Percentiles rank a stretch among this genome's conserved stretches.
phyloP scores from a whole-genome alignment of 2,888 invertebrate species.

The Pollenia griseotomentosa region DNA sequence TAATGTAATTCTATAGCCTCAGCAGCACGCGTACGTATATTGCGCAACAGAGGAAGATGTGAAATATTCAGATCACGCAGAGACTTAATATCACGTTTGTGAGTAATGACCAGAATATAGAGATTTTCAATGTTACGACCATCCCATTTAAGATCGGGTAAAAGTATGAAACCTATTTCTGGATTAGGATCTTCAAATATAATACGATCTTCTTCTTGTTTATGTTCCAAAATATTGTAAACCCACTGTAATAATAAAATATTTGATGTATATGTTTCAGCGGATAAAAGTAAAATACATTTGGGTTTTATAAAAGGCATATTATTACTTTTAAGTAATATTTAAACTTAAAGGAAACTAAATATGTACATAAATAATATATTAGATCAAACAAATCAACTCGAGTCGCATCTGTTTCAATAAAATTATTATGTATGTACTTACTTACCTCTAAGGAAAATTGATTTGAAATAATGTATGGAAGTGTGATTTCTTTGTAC shows the following conservation, averaged over 20 bases:
- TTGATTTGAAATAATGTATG: constrained; percentile 89
- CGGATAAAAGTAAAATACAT: constrained; percentile 78
- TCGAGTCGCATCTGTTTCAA: too few species aligned
- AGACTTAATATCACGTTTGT: constrained; percentile 90
- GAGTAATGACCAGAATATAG: constrained; percentile 93
- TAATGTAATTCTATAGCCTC: constrained; percentile 92
- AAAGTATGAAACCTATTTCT: constrained; percentile 92
- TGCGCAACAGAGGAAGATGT: constrained; percentile 93
- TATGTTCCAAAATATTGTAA: constrained; percentile 96
- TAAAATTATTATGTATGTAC: too few species aligned
- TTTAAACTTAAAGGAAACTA: too few species aligned
- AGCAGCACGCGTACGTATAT: constrained; percentile 90
- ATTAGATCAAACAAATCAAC: too few species aligned
- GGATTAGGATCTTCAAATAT: constrained; percentile 91
- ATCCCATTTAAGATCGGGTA: constrained; percentile 99
- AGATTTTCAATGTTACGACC: constrained; percentile 90
- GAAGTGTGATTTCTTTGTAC: constrained; percentile 91
- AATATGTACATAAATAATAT: too few species aligned
- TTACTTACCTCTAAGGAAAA: constrained; percentile 90
- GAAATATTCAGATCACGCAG: constrained; percentile 91
- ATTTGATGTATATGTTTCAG: background rate
- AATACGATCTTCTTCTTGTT: constrained; percentile 94
- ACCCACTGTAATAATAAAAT: constrained; percentile 91
- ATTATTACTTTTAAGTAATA: too few species aligned
- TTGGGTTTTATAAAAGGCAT: too few species aligned